Evolutionary conservation across 2,113 vertebrate genomes (phyloP), one percentile per base, ranked within the genome.

Genomic region (Megaceryle maxima): DNA sequence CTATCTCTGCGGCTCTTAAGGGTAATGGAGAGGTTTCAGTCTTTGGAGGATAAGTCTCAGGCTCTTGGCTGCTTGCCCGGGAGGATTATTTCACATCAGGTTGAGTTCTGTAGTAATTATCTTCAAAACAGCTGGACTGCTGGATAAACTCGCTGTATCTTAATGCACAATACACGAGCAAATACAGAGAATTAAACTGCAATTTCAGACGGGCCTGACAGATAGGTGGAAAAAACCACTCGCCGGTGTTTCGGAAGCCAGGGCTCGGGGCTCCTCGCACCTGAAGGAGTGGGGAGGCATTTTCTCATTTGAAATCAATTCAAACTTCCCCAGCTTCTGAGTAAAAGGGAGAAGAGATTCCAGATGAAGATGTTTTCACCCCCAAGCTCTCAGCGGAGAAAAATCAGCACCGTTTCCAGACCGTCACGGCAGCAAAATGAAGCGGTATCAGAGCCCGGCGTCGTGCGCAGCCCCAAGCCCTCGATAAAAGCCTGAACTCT

Each of bases 61-160:
- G 94, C 94, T 95, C 74, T 96, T 98, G 97, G 97, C 96, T 95
- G 87, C 96, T 83, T 94, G 97, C 97, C 97, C 97, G 14, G 97
- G 97, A 98, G 97, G 98, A 98, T 98, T 98, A 98, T 98, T 98
- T 98, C 97, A 98, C 92, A 98, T 97, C 97, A 98, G 96, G 97
- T 97, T 98, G 97, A 97, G 97, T 97, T 98, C 97, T 97, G 93
- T 92, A 96, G 97, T 98, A 98, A 98, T 98, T 98, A 98, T 97
- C 97, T 98, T 96, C 97, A 97, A 98, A 98, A 98, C 97, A 98
- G 98, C 97, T 98, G 98, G 98, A 97, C 97, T 97, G 97, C 95
- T 97, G 97, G 98, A 98, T 98, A 98, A 98, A 98, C 95, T 97
- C 83, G 4, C 93, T 63, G 88, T 97, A 97, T 97, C 97, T 96